These are phyloP conservation scores for Acutogordius australiensis DNA, from an alignment of 2,888 invertebrate genomes.

Conservation along the genomic window DNA sequence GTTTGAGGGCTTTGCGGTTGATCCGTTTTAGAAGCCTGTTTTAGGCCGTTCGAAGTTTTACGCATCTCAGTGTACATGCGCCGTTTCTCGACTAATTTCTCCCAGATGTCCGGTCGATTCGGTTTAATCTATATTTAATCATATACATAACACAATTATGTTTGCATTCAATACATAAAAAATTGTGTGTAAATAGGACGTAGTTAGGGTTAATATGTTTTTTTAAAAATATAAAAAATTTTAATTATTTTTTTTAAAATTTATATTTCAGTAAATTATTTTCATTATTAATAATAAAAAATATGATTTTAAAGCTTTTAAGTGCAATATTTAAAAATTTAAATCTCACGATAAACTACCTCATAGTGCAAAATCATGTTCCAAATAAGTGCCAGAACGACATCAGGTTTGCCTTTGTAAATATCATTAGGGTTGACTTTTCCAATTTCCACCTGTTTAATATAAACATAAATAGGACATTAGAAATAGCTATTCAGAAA, in stretches of 20 bases:
- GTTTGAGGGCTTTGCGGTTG: not conserved
- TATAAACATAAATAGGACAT: too few relatives aligned
- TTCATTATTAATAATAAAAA: too few relatives aligned
- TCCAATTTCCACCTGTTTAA: slow-evolving; percentile 64
- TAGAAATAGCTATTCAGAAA: too few relatives aligned
- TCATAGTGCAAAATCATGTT: slow-evolving; percentile 94
- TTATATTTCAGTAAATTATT: too few relatives aligned
- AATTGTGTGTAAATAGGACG: too few relatives aligned
- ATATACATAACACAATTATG: too few relatives aligned
- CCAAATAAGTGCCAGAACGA: slow-evolving; percentile 84
- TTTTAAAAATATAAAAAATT: too few relatives aligned
- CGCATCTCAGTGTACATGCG: not conserved
- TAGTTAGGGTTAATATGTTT: too few relatives aligned
- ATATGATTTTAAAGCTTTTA: too few relatives aligned
- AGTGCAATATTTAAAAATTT: too few relatives aligned
- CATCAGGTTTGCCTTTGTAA: slow-evolving; percentile 79
- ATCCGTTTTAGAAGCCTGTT: not conserved
- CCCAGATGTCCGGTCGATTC: not conserved
- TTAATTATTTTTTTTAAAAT: too few relatives aligned
- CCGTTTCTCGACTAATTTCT: not conserved
- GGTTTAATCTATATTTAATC: not conserved
- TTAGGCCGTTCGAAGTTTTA: not conserved
- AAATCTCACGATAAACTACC: slow-evolving; percentile 40
- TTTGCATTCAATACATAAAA: too few relatives aligned
- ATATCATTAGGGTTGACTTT: slow-evolving; percentile 87